Evolutionary conservation across 2,113 vertebrate genomes (phyloP).

Genomic region (Grammomys dolichurus): DNA sequence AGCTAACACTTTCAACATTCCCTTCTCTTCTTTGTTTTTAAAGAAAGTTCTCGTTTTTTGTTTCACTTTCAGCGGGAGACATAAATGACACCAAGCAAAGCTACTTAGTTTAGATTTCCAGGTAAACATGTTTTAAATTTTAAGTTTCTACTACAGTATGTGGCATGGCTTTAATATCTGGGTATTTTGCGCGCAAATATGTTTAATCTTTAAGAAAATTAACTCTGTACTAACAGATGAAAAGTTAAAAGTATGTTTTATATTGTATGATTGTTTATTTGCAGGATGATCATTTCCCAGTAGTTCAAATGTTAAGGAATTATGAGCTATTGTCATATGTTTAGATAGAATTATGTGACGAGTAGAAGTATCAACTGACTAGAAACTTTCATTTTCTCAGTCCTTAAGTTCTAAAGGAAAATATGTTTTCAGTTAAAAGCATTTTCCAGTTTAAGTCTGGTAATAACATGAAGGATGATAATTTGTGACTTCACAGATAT

Average conservation of each 20-base stretch:
- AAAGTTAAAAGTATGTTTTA: constrained; percentile 72
- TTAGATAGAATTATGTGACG: constrained; percentile 72
- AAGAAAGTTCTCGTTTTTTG: constrained; percentile 86
- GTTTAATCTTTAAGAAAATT: constrained; percentile 75
- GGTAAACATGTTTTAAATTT: constrained; percentile 89
- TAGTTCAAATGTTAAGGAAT: constrained; percentile 70
- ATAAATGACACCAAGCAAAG: constrained; percentile 88
- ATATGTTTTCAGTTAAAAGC: constrained; percentile 46
- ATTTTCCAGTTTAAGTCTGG: constrained; percentile 60
- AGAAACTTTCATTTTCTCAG: constrained; percentile 72
- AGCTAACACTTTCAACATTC: constrained; percentile 85
- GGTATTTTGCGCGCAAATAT: constrained; percentile 79
- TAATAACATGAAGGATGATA: constrained; percentile 19
- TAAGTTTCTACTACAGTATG: constrained; percentile 87
- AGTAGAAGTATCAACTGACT: constrained; percentile 53
- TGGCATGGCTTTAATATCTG: constrained; percentile 82
- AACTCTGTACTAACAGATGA: constrained; percentile 78
- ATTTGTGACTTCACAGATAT: constrained; percentile 33
- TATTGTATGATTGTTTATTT: constrained; percentile 71
- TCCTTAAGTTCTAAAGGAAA: constrained; percentile 69
- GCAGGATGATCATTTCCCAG: constrained; percentile 71
- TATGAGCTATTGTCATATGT: constrained; percentile 69
- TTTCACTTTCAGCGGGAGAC: constrained; percentile 89
- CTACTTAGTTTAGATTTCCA: constrained; percentile 90
- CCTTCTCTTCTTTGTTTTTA: constrained; percentile 86